phyloP scores from a whole-genome alignment of 2,797 vertebrate species.

The Craterocephalus amniculus region DNA sequence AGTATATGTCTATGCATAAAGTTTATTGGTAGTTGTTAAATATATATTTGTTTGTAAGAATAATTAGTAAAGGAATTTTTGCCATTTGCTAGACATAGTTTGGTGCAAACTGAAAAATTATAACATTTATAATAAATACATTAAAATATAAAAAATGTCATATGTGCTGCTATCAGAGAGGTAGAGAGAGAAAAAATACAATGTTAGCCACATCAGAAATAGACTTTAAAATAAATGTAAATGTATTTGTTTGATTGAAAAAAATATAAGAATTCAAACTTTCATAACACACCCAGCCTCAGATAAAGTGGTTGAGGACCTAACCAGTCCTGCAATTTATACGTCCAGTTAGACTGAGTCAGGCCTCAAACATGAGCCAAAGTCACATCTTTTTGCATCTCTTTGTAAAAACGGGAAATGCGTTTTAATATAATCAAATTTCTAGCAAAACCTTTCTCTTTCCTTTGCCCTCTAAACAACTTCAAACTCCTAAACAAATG shows the following conservation, averaged over 20 bases:
- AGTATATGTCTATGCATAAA: too few relatives aligned
- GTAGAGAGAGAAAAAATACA: too few relatives aligned
- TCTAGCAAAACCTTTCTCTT: neutral
- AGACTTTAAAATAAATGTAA: neutral
- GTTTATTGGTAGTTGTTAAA: too few relatives aligned
- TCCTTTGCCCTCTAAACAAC: neutral
- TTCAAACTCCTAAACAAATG: neutral
- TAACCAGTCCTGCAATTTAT: neutral
- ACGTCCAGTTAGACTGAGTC: neutral
- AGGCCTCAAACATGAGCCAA: neutral
- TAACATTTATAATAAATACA: too few relatives aligned
- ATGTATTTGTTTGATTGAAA: neutral
- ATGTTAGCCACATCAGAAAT: neutral
- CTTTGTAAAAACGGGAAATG: neutral
- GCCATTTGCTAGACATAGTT: too few relatives aligned
- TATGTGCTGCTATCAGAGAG: too few relatives aligned
- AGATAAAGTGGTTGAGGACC: neutral
- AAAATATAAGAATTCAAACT: neutral
- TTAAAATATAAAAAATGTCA: too few relatives aligned
- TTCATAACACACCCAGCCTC: neutral
- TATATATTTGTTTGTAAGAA: too few relatives aligned
- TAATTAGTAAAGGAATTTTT: too few relatives aligned
- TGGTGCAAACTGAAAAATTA: too few relatives aligned
- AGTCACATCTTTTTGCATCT: neutral
- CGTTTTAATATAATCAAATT: neutral